phyloP scores from a whole-genome alignment of 1,140 invertebrate genomes.

The Zaprionus africanus region DNA sequence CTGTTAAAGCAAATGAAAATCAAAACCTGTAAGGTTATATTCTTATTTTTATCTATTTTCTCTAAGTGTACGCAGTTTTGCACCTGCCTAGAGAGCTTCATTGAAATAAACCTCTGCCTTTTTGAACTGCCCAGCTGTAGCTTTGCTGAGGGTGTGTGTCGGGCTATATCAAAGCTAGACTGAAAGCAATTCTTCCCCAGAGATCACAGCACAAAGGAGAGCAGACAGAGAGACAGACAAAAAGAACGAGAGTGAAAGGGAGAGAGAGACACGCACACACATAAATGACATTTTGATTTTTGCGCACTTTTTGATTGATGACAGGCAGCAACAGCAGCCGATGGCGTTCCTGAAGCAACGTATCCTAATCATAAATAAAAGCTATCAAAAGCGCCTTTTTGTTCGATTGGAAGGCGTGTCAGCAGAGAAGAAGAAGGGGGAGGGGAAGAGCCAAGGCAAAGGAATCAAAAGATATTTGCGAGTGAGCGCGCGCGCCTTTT shows the following conservation, averaged over 20 bases:
- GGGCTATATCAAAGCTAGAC: slow-evolving; percentile 12
- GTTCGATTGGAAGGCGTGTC: slow-evolving; percentile 41
- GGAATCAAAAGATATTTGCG: slow-evolving; percentile 77
- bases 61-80: neutral
- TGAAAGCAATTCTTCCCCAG: slow-evolving; percentile 34
- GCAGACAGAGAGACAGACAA: slow-evolving; percentile 20
- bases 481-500: slow-evolving; percentile 63
- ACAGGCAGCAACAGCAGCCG: slow-evolving; percentile 49
- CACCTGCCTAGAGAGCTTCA: slow-evolving; percentile 10
- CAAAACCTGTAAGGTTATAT: no score
- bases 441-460: neutral
- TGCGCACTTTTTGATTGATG: slow-evolving; percentile 82
- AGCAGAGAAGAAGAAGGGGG: neutral
- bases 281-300: slow-evolving; percentile 74
- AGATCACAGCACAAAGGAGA: slow-evolving; percentile 25
- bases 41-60: neutral
- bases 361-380: slow-evolving; percentile 75
- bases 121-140: neutral
- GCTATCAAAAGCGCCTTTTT: slow-evolving; percentile 74
- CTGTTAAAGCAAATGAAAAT: no score
- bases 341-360: neutral
- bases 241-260: neutral
- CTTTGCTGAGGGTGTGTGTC: slow-evolving; percentile 6
- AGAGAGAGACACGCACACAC: slow-evolving; percentile 16
- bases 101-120: neutral